These are phyloP conservation scores for Tachystola acroxantha DNA, from an alignment of 2,888 invertebrate species.

Conservation along the genomic window DNA sequence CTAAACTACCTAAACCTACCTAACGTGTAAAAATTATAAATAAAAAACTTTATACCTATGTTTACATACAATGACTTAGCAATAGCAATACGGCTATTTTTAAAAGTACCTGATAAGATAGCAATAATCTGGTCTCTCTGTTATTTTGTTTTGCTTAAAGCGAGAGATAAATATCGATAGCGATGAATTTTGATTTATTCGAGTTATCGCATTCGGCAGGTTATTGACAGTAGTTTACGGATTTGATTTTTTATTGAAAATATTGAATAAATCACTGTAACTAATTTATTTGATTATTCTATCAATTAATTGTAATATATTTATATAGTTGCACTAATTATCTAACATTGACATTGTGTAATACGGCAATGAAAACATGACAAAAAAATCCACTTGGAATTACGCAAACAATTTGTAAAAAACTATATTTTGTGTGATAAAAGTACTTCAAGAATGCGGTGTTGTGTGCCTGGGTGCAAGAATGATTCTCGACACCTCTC, in stretches of 20 bases:
- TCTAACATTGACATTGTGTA: too few species aligned
- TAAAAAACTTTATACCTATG: conserved; percentile 7
- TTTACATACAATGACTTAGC: conserved; percentile 5
- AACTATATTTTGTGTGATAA: not conserved
- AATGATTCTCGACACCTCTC: conserved; percentile 52
- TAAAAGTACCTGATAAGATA: too few species aligned
- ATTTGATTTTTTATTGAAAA: not conserved
- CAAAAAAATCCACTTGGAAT: not conserved
- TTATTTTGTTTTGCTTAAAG: too few species aligned
- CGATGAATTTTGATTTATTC: not conserved
- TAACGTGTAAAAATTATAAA: too few species aligned
- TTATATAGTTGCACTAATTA: too few species aligned
- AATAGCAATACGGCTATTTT: too few species aligned
- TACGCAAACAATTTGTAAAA: not conserved
- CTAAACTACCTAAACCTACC: too few species aligned
- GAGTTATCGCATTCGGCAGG: conserved; percentile 1
- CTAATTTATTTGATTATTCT: too few species aligned
- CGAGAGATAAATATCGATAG: not conserved
- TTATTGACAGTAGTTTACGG: conserved; percentile 4
- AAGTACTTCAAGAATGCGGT: conserved; percentile 41
- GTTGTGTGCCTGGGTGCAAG: conserved; percentile 52
- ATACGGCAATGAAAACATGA: not conserved
- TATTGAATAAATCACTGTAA: too few species aligned
- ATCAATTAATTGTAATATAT: too few species aligned
- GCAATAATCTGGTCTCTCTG: too few species aligned